Evolutionary conservation across 2,888 invertebrate species (phyloP).

Genomic region (Stenodema calcarata): DNA sequence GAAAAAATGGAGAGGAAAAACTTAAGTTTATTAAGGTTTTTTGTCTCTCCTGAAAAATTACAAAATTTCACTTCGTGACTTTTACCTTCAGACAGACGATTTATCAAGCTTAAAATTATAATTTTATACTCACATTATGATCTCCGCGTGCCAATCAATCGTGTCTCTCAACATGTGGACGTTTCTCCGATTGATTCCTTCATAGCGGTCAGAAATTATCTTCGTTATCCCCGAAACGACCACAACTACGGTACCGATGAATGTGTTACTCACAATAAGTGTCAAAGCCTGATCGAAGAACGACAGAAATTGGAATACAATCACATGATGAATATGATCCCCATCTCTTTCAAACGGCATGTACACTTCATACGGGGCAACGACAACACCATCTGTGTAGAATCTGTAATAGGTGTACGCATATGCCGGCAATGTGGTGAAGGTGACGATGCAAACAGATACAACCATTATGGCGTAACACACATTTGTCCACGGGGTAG

Average conservation of each 20-base stretch:
- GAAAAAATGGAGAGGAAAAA: no score
- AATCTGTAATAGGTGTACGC: background rate
- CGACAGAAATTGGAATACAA: background rate
- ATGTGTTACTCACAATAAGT: background rate
- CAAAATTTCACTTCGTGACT: no score
- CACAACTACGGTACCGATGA: background rate
- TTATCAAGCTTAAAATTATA: no score
- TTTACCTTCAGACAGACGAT: no score
- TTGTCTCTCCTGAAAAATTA: no score
- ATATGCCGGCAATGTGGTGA: background rate
- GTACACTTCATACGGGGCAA: background rate
- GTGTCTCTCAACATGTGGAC: background rate
- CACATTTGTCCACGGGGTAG: background rate
- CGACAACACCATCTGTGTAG: background rate
- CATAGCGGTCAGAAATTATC: background rate
- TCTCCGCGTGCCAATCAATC: background rate
- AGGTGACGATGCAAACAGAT: background rate
- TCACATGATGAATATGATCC: background rate
- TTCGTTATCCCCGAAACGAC: background rate
- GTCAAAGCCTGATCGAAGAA: background rate
- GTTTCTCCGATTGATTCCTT: background rate
- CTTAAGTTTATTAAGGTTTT: no score
- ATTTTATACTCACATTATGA: background rate
- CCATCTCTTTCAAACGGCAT: constrained; percentile 3
- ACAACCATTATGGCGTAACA: background rate